phyloP scores from a whole-genome alignment of 2,113 vertebrate species.

The Theristicus caerulescens region DNA sequence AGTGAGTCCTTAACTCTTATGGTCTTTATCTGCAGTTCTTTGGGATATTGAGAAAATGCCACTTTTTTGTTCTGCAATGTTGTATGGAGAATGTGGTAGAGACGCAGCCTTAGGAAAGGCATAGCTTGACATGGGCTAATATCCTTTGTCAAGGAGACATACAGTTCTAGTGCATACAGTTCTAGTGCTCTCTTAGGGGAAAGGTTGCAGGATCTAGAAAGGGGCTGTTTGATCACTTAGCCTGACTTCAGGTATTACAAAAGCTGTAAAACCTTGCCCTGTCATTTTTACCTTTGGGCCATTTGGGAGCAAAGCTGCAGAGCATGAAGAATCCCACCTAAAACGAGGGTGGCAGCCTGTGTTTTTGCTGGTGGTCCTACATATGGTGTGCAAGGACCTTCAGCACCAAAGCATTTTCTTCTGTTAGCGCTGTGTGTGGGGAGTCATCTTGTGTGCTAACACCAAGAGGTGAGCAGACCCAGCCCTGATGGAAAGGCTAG shows the following conservation, averaged over 20 bases:
- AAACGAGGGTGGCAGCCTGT: neutral
- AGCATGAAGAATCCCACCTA: neutral
- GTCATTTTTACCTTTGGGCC: neutral
- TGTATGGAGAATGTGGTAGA: neutral
- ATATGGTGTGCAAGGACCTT: neutral
- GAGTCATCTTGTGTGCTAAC: neutral
- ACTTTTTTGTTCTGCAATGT: neutral
- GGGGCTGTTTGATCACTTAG: neutral
- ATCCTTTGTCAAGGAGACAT: neutral
- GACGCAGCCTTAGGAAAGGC: neutral
- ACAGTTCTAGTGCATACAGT: neutral
- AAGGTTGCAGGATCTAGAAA: neutral
- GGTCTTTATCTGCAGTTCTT: neutral
- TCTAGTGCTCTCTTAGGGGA: neutral
- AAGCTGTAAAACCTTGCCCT: neutral
- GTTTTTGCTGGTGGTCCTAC: neutral
- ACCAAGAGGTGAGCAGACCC: neutral
- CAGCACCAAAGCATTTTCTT: neutral
- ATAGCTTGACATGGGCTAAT: neutral
- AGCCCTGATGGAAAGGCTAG: no score
- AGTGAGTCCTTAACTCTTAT: slow-evolving; percentile 68
- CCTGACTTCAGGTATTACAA: neutral
- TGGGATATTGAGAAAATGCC: neutral
- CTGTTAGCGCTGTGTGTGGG: neutral
- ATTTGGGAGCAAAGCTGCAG: neutral